Base-by-base conservation (phyloP, 1,140 invertebrate species). In the Drosophila equinoxialis region DNA sequence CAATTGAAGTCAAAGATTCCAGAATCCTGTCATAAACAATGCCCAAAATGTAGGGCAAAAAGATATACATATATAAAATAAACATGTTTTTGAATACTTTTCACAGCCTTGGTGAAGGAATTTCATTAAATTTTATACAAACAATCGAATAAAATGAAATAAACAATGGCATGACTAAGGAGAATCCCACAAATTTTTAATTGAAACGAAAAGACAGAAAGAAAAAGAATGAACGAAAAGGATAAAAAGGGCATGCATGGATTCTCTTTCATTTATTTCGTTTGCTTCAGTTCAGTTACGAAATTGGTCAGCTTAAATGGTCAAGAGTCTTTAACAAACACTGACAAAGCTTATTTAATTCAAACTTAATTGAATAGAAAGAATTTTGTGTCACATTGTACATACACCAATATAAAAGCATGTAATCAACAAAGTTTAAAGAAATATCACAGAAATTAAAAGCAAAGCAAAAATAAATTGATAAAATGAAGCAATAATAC, bases 101-200 rank as follows among this genome's bases (percentile, higher is more conserved):
- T 65, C 65, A 77, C 65, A 57, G 68, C 66, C 62, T 74, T 58
- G 30, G 60, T 54, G 68, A 30, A 73, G 66, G 79, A 77, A 78
- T 77, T 77, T 77, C 74, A 78, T 78, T 78, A 67, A 77, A 78
- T 51, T 51, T 66, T 77, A 62, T 71, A 66, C 65, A 77, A 77
- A 77, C 73, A 76, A 48, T 59, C 51, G 17, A 37, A 20, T 23
- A 41, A 45, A 57, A 58, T n/a, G 48, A 59, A 42, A 59, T 66
- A 76, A 75, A 76, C 72, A 71, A 70, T 37, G 55, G 62, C 68
- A 70, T 69, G 54, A 20, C 45, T 55, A 55, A 51, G 74, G 59
- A 79, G 60, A 67, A 70, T 65, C 60, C 64, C 41, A 64, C 42
- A 13, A 60, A 71, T 87, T 87, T 86, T 83, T 87, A 87, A 86